phyloP scores from a whole-genome alignment of 2,888 invertebrate species.

The Agrotis ipsilon region DNA sequence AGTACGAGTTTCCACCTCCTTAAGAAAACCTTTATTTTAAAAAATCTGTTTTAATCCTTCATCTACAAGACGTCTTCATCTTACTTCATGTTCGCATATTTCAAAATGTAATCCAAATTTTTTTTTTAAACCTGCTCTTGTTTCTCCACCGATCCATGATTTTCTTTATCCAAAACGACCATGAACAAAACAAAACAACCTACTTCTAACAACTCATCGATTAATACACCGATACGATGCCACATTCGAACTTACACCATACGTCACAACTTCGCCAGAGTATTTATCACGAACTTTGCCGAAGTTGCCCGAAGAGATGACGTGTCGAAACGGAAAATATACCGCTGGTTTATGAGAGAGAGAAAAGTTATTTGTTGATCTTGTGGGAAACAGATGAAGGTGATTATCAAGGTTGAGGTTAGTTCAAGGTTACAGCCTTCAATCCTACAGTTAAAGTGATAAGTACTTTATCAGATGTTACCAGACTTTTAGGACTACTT shows the following conservation, averaged over 20 bases:
- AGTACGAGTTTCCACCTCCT: no score
- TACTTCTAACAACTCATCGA: conserved; percentile 7
- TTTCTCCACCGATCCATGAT: background rate
- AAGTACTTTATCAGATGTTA: no score
- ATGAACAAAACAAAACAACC: background rate
- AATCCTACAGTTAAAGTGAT: background rate
- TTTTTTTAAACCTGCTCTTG: no score
- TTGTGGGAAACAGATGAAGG: conserved; percentile 27
- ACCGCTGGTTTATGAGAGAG: conserved; percentile 26
- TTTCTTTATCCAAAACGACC: background rate
- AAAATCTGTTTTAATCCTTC: no score
- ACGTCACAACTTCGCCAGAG: conserved; percentile 43
- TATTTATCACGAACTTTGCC: conserved; percentile 50
- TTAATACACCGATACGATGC: conserved; percentile 34
- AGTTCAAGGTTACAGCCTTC: background rate
- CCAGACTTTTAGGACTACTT: no score
- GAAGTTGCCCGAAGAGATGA: conserved; percentile 35
- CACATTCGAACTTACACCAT: conserved; percentile 33
- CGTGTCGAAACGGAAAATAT: conserved; percentile 49
- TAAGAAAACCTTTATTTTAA: no score
- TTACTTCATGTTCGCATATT: no score
- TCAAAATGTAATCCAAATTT: background rate
- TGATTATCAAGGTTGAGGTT: conserved; percentile 11
- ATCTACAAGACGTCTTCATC: no score
- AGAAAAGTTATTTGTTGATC: conserved; percentile 36